Conservation (phyloP, 2,113 vertebrate genomes). For the Nothobranchius kuhntae region DNA sequence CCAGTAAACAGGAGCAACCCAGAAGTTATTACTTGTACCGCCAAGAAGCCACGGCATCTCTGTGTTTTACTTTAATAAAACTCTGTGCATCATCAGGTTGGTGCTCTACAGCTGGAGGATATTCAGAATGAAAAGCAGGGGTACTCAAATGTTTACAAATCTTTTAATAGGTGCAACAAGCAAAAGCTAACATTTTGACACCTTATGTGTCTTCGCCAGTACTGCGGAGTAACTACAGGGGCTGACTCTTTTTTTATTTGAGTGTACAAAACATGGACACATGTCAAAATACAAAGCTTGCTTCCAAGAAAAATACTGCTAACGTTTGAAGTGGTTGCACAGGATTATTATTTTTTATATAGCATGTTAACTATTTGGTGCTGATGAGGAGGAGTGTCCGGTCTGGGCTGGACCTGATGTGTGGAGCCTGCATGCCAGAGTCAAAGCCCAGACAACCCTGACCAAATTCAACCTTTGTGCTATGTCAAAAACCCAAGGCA, state of each 20-base stretch:
- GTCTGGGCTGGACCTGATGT: conserved; percentile 27
- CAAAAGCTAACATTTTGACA: too few species aligned
- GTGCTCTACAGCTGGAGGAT: too few species aligned
- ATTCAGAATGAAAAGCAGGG: too few species aligned
- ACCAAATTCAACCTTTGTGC: conserved; percentile 28
- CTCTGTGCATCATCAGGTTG: too few species aligned
- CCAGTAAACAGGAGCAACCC: too few species aligned
- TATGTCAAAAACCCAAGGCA: conserved; percentile 39
- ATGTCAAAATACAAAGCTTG: not conserved
- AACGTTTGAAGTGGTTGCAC: not conserved
- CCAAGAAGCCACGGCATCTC: too few species aligned
- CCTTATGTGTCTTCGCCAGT: too few species aligned
- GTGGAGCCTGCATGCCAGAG: conserved; percentile 21
- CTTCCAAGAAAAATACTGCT: not conserved
- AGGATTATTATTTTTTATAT: not conserved
- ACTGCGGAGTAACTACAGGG: too few species aligned
- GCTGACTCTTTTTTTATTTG: not conserved
- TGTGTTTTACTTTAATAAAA: too few species aligned
- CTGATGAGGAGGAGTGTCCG: conserved; percentile 25
- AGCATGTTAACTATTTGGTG: conserved; percentile 3
- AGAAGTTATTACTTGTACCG: too few species aligned
- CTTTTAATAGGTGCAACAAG: too few species aligned
- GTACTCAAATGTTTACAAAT: too few species aligned
- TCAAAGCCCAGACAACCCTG: not conserved
- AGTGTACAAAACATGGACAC: not conserved